Percentiles rank a stretch among this genome's conserved stretches.
Conservation (phyloP, 1,140 invertebrate genomes). For the Linepithema humile region DNA sequence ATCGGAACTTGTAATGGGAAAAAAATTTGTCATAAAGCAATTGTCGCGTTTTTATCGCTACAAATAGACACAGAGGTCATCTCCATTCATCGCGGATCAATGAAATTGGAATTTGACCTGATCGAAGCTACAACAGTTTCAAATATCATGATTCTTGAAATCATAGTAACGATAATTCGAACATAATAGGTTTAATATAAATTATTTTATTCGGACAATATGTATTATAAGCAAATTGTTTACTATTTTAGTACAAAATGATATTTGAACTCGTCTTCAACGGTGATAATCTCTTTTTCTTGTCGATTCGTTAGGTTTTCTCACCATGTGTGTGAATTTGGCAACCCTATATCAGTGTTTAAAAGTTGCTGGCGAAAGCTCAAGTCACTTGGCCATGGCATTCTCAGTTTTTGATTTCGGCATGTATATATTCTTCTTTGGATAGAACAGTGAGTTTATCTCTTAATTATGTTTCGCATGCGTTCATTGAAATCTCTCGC, state of each 20-base stretch:
- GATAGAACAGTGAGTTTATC: not conserved
- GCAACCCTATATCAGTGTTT: not conserved
- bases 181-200: not conserved
- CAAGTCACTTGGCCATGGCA: not conserved
- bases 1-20: not conserved
- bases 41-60: not conserved
- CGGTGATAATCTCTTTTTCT: not conserved
- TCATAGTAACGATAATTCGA: not conserved
- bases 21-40: not conserved
- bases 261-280: not conserved
- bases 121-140: not conserved
- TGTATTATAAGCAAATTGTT: not conserved
- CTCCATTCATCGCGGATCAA: not conserved
- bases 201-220: not conserved
- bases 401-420: not conserved
- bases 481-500: slow-evolving; percentile 22
- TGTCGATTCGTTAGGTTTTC: not conserved
- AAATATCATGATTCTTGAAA: not conserved
- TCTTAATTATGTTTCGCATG: not conserved
- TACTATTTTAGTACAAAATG: not conserved
- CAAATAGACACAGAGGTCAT: not conserved
- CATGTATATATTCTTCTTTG: not conserved
- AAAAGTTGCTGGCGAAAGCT: not conserved
- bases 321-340: not conserved
- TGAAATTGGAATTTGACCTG: not conserved